These are phyloP conservation scores for Drosophila insularis DNA, from an alignment of 1,140 invertebrate genomes.

Conservation along the genomic window DNA sequence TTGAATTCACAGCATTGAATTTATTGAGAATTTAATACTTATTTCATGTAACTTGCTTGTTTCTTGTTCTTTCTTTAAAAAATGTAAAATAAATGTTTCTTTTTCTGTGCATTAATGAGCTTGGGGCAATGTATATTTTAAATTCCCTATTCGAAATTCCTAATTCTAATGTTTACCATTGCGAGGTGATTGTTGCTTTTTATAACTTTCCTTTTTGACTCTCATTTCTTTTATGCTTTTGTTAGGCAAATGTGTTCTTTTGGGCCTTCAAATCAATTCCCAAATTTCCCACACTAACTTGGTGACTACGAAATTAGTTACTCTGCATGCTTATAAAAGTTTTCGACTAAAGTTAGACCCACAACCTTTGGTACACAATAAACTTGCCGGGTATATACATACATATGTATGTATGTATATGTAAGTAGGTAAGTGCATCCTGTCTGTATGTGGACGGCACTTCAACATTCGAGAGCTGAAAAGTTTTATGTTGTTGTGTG, in stretches of 20 bases:
- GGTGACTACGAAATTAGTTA: slow-evolving; percentile 58
- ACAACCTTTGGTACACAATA: slow-evolving; percentile 4
- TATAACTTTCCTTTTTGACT: not conserved
- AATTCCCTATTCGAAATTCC: not conserved
- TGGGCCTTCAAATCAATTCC: slow-evolving; percentile 62
- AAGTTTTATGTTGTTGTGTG: slow-evolving; percentile 39
- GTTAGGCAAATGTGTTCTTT: slow-evolving; percentile 2
- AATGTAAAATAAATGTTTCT: not conserved
- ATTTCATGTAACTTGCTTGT: no score
- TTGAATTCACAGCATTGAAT: no score
- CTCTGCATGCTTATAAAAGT: slow-evolving; percentile 65
- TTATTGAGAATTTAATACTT: no score
- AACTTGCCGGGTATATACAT: slow-evolving; percentile 13
- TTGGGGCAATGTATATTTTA: not conserved
- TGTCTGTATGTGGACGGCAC: slow-evolving; percentile 19
- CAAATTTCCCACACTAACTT: slow-evolving; percentile 37
- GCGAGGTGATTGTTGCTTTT: not conserved
- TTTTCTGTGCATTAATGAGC: not conserved
- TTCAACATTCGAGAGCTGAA: slow-evolving; percentile 41
- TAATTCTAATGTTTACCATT: slow-evolving; percentile 1
- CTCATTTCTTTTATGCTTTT: not conserved
- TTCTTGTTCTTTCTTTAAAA: not conserved
- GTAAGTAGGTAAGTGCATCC: slow-evolving; percentile 28
- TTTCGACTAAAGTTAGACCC: slow-evolving; percentile 52
- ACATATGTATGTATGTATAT: no score